Evolutionary conservation across 2,113 vertebrate genomes (phyloP).

Genomic region (Grallaria varia): DNA sequence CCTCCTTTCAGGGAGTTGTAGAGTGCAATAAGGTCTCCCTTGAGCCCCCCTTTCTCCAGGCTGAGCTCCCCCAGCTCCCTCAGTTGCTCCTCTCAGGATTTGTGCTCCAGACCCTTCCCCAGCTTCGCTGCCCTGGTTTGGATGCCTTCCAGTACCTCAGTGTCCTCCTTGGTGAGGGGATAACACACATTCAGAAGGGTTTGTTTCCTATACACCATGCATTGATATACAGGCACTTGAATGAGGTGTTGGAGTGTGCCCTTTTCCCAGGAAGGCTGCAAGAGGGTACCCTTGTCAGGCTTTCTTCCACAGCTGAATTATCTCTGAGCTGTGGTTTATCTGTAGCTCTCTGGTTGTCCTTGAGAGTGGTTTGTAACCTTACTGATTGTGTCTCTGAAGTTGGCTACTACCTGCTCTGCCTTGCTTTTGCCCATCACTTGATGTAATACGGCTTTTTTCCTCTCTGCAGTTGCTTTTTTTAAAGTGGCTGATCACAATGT

Average conservation of each 20-base stretch:
- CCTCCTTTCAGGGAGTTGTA: background rate
- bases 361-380: background rate
- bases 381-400: background rate
- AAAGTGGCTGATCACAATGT: constrained; percentile 89
- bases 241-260: background rate
- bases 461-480: constrained; percentile 83
- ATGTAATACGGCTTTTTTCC: background rate
- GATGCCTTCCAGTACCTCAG: fast-evolving
- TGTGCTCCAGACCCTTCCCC: background rate
- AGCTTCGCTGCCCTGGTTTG: background rate
- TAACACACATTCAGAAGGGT: background rate
- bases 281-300: background rate
- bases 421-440: background rate
- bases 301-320: background rate
- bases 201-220: background rate
- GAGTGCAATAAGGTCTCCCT: background rate
- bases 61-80: background rate
- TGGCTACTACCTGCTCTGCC: background rate
- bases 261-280: background rate
- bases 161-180: background rate
- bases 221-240: background rate
- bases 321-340: background rate
- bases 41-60: background rate
- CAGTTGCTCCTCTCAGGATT: background rate
- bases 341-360: background rate